These are phyloP conservation scores for Mus pahari DNA, from an alignment of 2,113 vertebrate species.

Conservation along the genomic window DNA sequence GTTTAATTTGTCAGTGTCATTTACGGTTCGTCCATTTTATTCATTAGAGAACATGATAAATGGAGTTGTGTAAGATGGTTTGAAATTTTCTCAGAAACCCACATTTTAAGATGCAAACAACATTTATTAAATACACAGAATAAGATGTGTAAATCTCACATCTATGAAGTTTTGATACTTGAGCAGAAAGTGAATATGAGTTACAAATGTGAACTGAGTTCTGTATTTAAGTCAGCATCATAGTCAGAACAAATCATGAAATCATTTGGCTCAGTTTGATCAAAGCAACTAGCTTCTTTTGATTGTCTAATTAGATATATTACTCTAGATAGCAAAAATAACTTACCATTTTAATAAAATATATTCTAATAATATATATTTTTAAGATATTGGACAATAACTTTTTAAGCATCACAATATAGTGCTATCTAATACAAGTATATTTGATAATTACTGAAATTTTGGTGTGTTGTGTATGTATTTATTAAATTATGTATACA, in stretches of 20 bases:
- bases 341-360: not conserved
- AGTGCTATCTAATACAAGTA: not conserved
- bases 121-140: not conserved
- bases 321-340: not conserved
- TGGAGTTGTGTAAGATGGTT: not conserved
- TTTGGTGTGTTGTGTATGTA: not conserved
- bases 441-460: not conserved
- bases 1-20: not conserved
- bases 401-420: not conserved
- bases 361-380: not conserved
- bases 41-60: not conserved
- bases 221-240: not conserved
- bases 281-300: not conserved
- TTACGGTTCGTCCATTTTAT: not conserved
- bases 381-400: not conserved
- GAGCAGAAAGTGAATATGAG: not conserved
- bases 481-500: not conserved
- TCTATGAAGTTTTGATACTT: not conserved
- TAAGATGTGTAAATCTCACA: not conserved
- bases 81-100: not conserved
- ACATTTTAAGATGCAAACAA: not conserved
- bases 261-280: not conserved
- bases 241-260: not conserved
- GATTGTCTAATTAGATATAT: not conserved
- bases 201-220: not conserved